Evolutionary conservation across 1,140 invertebrate genomes (phyloP).

Genomic region (Trichogramma pretiosum): DNA sequence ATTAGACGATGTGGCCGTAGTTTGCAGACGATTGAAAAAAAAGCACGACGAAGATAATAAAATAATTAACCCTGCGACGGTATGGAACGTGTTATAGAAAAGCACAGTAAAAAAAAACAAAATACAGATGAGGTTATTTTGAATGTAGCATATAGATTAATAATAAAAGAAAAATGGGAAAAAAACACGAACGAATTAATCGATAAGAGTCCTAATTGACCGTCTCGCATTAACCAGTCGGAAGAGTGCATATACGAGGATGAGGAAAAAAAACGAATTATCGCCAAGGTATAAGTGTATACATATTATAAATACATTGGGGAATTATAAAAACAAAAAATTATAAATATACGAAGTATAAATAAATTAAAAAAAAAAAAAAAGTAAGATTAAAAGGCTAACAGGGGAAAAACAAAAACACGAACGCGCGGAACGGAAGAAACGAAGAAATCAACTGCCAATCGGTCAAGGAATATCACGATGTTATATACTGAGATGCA

Average conservation of each 20-base stretch:
- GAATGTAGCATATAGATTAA: conserved; percentile 28
- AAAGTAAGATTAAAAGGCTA: too few relatives aligned
- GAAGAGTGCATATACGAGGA: background rate
- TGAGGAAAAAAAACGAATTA: conserved; percentile 28
- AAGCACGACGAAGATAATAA: conserved; percentile 1
- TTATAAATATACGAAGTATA: conserved; percentile 29
- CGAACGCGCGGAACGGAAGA: too few relatives aligned
- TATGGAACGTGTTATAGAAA: background rate
- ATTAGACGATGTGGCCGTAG: too few relatives aligned
- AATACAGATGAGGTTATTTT: conserved; percentile 34
- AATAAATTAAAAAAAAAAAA: too few relatives aligned
- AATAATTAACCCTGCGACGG: too few relatives aligned
- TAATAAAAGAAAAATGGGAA: too few relatives aligned
- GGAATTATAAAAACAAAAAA: conserved; percentile 21
- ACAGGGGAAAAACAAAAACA: conserved; percentile 12
- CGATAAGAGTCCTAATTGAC: conserved; percentile 25
- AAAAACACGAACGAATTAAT: conserved; percentile 33
- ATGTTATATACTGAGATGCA: conserved; percentile 41
- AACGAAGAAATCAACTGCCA: conserved; percentile 24
- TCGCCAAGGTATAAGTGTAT: conserved; percentile 35
- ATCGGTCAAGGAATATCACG: conserved; percentile 34
- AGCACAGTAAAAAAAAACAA: background rate
- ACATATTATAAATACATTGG: conserved; percentile 28
- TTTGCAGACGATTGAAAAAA: too few relatives aligned
- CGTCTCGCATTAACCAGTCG: conserved; percentile 29